Evolutionary conservation across 2,797 vertebrate genomes (phyloP), one percentile per base, ranked within the genome.

Genomic region (Lateolabrax maculatus): DNA sequence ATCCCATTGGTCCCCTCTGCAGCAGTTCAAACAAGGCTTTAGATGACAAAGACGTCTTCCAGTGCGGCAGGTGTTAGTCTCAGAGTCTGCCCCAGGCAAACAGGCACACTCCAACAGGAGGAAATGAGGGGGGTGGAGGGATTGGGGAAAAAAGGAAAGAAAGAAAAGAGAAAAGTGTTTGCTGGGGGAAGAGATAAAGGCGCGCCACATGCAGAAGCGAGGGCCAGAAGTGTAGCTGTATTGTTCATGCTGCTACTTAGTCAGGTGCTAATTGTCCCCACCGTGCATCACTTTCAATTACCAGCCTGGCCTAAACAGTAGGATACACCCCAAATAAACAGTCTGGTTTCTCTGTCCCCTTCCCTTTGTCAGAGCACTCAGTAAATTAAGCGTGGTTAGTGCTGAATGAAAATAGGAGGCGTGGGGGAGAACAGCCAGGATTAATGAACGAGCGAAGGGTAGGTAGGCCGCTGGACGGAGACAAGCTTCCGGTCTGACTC

Each of bases 31-130:
- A 97, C 95, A 97, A 96, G 96, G 96, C 94, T 93, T 90, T 87
- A 79, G 94, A 94, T 89, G 94, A 97, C 97, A 97, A 97, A 98
- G 96, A 96, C 94, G 93, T 96, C 95, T 96, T 96, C 96, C 87
- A 94, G 94, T 94, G 95, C 90, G 95, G 97, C 96, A 97, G 96
- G 97, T 98, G 97, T 95, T 97, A 95, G 96, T 97, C 95, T 97
- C 95, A 83, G 95, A 96, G 95, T 96, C 95, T 91, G 89, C 95
- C 94, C 89, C 92, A 90, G 95, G 95, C 93, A 93, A 95, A 96
- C 93, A 95, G 89, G 94, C 92, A 94, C 95, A 92, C 93, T 95
- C 96, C 94, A 95, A 93, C 94, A 89, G 91, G 93, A 92, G 90
- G 90, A 93, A 91, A 92, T 87, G 79, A 81, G 68, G 76, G 65